Percentiles rank a stretch among this genome's conserved stretches.
Conservation (phyloP, 2,888 invertebrate genomes). For the Ophion obscuratus region DNA sequence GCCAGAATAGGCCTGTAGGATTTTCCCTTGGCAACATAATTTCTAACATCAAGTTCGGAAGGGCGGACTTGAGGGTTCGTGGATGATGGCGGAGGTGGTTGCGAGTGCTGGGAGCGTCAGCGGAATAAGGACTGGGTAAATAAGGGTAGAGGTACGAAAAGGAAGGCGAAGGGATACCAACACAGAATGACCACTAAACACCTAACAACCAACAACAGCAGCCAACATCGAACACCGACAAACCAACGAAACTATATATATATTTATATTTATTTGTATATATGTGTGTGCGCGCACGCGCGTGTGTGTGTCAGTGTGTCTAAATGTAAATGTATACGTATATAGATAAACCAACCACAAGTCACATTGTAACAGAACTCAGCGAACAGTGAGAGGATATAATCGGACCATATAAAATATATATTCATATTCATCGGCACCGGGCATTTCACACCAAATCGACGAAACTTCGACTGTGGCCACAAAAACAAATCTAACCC, state of each 20-base stretch:
- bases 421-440: conserved; percentile 49
- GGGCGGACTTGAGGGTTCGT: conserved; percentile 69
- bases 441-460: conserved; percentile 23
- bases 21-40: conserved; percentile 67
- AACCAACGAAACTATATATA: conserved; percentile 79
- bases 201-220: conserved; percentile 83
- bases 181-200: conserved; percentile 83
- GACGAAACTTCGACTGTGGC: not conserved
- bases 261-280: conserved; percentile 5
- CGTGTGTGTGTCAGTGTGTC: conserved; percentile 56
- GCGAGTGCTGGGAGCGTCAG: conserved; percentile 74
- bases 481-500: not conserved
- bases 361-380: conserved; percentile 81
- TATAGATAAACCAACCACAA: conserved; percentile 79
- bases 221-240: conserved; percentile 83
- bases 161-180: conserved; percentile 72
- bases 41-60: conserved; percentile 78
- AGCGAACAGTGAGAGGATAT: conserved; percentile 81
- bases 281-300: not conserved
- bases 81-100: conserved; percentile 62
- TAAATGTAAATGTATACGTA: conserved; percentile 15
- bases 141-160: conserved; percentile 65
- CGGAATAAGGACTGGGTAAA: conserved; percentile 54
- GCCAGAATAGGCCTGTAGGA: conserved; percentile 30
- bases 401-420: conserved; percentile 75